phyloP scores from a whole-genome alignment of 2,888 invertebrate genomes.

The Agonopterix subpropinquella region DNA sequence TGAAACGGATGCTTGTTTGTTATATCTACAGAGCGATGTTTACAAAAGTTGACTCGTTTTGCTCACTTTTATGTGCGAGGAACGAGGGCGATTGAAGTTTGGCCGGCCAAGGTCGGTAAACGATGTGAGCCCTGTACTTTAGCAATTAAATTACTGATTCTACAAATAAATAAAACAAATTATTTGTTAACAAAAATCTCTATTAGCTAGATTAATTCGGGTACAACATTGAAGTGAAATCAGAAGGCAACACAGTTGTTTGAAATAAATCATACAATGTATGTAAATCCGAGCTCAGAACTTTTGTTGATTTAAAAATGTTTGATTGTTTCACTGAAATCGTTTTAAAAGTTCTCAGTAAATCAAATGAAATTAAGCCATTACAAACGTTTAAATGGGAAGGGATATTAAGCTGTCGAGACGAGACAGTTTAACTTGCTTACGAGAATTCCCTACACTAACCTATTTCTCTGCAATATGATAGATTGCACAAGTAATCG shows the following conservation, averaged over 20 bases:
- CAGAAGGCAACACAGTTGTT: too few relatives aligned
- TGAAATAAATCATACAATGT: too few relatives aligned
- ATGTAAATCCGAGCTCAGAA: too few relatives aligned
- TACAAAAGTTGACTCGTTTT: conserved; percentile 17
- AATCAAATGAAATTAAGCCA: too few relatives aligned
- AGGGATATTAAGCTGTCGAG: conserved; percentile 7
- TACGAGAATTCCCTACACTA: conserved; percentile 20
- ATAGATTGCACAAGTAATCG: conserved; percentile 53
- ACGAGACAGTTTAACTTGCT: conserved; percentile 13
- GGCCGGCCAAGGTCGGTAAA: conserved; percentile 8
- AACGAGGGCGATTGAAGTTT: conserved; percentile 38
- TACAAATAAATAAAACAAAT: too few relatives aligned
- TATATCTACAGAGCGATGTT: conserved; percentile 27
- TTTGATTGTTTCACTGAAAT: neutral
- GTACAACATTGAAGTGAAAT: too few relatives aligned
- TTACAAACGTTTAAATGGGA: neutral
- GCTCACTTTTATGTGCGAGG: conserved; percentile 16
- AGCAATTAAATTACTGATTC: too few relatives aligned
- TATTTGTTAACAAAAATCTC: too few relatives aligned
- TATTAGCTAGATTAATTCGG: too few relatives aligned
- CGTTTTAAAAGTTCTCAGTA: neutral
- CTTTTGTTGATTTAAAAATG: too few relatives aligned
- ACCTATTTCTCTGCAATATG: conserved; percentile 32
- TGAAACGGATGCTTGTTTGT: conserved; percentile 44
- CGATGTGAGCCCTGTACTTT: too few relatives aligned